phyloP scores from a whole-genome alignment of 2,888 invertebrate genomes.

The Drosophila mettleri region DNA sequence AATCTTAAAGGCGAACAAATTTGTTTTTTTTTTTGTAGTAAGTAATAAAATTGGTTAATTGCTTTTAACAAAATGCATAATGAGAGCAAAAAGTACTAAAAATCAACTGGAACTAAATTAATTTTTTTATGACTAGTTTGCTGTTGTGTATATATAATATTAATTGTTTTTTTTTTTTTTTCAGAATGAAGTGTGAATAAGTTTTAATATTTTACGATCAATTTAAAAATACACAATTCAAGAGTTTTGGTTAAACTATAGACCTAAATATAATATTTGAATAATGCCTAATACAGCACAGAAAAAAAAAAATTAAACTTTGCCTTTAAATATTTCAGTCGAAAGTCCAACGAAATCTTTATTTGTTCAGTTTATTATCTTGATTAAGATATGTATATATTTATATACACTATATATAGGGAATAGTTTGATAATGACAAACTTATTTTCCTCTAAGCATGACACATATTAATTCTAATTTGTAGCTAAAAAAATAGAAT shows the following conservation, averaged over 20 bases:
- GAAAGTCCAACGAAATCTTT: constrained; percentile 3
- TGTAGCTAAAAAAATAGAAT: constrained; percentile 2
- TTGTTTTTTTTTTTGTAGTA: not conserved
- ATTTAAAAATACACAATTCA: no score
- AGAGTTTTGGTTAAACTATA: no score
- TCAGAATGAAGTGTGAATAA: no score
- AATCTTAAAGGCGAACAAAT: not conserved
- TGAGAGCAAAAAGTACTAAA: not conserved
- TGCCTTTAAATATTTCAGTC: not conserved
- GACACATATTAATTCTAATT: not conserved
- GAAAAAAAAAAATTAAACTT: no score
- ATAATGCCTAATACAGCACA: no score
- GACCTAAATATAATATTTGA: no score
- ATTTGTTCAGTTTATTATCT: not conserved
- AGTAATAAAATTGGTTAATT: not conserved
- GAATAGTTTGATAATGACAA: not conserved
- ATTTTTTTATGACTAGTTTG: not conserved
- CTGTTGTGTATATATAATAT: not conserved
- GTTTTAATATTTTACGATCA: no score
- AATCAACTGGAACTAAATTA: not conserved
- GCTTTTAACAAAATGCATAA: not conserved
- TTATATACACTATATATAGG: not conserved
- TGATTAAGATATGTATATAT: not conserved
- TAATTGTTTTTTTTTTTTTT: not conserved
- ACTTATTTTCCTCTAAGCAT: not conserved